phyloP scores from a whole-genome alignment of 2,888 invertebrate species.

The Troglohyphantes excavatus region DNA sequence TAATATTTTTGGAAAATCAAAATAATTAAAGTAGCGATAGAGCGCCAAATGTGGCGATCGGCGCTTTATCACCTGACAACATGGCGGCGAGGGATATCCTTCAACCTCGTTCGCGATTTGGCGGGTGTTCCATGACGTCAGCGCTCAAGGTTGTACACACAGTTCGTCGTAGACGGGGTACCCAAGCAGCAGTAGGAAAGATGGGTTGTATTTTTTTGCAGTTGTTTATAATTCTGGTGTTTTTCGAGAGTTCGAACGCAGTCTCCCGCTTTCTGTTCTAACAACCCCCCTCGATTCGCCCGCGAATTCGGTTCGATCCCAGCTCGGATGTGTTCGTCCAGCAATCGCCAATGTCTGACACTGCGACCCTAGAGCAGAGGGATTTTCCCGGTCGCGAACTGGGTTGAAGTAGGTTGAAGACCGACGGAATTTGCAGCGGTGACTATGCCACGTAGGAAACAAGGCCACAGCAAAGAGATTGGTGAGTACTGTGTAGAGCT shows the following conservation, averaged over 20 bases:
- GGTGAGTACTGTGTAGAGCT: conserved; percentile 61
- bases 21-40: not conserved
- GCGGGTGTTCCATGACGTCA: conserved; percentile 78
- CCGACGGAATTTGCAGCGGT: conserved; percentile 70
- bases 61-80: conserved; percentile 76
- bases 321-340: conserved; percentile 48
- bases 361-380: conserved; percentile 52
- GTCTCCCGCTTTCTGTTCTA: not conserved
- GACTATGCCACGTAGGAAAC: conserved; percentile 78
- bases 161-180: conserved; percentile 74
- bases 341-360: conserved; percentile 49
- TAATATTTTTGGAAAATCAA: not conserved
- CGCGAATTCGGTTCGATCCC: not conserved
- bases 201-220: conserved; percentile 70
- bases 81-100: conserved; percentile 79
- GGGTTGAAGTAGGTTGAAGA: conserved; percentile 74
- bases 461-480: conserved; percentile 72
- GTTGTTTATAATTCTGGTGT: conserved; percentile 68
- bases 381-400: conserved; percentile 73
- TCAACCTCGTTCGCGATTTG: conserved; percentile 78
- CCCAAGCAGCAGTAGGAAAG: conserved; percentile 50
- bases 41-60: conserved; percentile 31
- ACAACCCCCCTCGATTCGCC: not conserved
- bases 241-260: conserved; percentile 32
- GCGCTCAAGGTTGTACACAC: conserved; percentile 77